These are phyloP conservation scores for Ophion costatus DNA, from an alignment of 2,888 invertebrate genomes.

Conservation along the genomic window DNA sequence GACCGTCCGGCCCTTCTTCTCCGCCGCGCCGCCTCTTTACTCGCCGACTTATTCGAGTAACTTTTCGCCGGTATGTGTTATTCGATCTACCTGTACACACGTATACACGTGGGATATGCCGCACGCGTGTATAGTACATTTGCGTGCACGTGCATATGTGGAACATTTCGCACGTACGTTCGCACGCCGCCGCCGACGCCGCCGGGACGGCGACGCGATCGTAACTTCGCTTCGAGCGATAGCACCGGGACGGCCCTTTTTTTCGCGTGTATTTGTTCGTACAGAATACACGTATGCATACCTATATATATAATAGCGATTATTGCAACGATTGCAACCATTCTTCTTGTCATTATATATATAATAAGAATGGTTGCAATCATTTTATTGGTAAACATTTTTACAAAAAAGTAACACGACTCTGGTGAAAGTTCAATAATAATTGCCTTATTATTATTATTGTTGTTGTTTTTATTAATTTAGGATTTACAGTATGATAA, in stretches of 20 bases:
- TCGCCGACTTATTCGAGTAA: background rate
- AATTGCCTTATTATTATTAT: too few species aligned
- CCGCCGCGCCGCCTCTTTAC: background rate
- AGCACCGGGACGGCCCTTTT: conserved; percentile 50
- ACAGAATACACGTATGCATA: too few species aligned
- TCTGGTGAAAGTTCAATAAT: too few species aligned
- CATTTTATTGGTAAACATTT: too few species aligned
- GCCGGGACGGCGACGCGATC: conserved; percentile 53
- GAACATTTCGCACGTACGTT: conserved; percentile 56
- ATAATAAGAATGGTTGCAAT: too few species aligned
- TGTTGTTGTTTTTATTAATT: too few species aligned
- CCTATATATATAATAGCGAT: too few species aligned
- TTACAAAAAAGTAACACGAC: too few species aligned
- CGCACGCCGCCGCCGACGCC: conserved; percentile 55
- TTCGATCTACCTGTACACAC: background rate
- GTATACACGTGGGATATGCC: background rate
- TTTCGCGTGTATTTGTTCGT: background rate
- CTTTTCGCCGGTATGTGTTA: background rate
- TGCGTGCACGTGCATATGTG: conserved; percentile 3
- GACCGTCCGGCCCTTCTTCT: background rate
- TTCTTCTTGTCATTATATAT: too few species aligned
- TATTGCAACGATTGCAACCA: too few species aligned
- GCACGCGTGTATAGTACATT: conserved; percentile 1
- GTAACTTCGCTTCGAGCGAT: conserved; percentile 59
- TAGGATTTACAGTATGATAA: too few species aligned